A percentile compares a stretch with the other conserved stretches of the same genome.
phyloP scores from a whole-genome alignment of 2,888 invertebrate species.

The Ichneumoninae sp. region DNA sequence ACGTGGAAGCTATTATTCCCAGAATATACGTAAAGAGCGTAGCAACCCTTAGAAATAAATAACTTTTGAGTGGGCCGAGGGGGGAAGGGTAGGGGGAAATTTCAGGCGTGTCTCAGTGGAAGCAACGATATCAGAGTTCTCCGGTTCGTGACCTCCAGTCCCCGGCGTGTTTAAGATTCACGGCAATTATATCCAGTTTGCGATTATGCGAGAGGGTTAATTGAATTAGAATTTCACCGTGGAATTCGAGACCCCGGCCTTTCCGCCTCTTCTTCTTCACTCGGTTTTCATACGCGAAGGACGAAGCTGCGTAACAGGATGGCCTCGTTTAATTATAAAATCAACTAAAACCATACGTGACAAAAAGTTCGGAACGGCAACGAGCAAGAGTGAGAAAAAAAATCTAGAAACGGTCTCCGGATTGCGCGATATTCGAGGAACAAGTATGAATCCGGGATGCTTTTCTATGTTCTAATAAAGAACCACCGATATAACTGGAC shows the following conservation, averaged over 20 bases:
- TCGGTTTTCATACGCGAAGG: slow-evolving; percentile 29
- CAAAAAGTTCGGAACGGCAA: slow-evolving; percentile 75
- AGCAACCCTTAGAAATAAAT: slow-evolving; percentile 65
- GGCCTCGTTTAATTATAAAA: slow-evolving; percentile 78
- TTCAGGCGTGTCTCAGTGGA: slow-evolving; percentile 25
- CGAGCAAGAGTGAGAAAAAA: neutral
- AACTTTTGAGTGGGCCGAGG: slow-evolving; percentile 44
- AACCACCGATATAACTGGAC: neutral
- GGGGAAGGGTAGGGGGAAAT: slow-evolving; percentile 9
- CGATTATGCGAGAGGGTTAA: slow-evolving; percentile 79
- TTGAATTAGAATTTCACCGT: slow-evolving; percentile 79
- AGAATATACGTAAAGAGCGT: slow-evolving; percentile 55
- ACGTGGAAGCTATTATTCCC: slow-evolving; percentile 56
- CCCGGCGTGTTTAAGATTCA: slow-evolving; percentile 72
- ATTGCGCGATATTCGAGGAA: neutral
- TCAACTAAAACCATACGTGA: slow-evolving; percentile 79
- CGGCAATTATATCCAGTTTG: slow-evolving; percentile 77
- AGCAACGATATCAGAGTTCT: slow-evolving; percentile 62
- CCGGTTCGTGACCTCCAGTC: slow-evolving; percentile 60
- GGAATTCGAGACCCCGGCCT: slow-evolving; percentile 54
- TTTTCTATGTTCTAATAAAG: neutral
- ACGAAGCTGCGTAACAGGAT: slow-evolving; percentile 63
- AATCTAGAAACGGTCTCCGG: neutral
- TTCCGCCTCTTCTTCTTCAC: slow-evolving; percentile 52
- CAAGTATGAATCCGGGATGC: neutral